Conservation (phyloP, 2,797 vertebrate species). For the Scarus forsteni region DNA sequence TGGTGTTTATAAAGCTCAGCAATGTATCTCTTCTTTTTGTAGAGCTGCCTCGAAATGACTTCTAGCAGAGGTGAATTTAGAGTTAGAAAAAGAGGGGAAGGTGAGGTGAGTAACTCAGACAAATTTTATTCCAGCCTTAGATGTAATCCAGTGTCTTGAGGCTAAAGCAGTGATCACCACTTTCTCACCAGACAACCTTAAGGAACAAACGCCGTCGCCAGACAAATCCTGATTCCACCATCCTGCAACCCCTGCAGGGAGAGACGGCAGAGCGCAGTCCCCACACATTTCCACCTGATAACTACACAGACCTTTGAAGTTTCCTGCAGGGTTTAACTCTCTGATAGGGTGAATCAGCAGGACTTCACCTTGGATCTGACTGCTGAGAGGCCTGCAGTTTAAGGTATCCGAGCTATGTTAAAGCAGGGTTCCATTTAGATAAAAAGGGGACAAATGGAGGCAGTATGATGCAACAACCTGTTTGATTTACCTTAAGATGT, state of each 20-base stretch:
- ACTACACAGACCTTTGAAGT: conserved; percentile 48
- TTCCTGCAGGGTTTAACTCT: conserved; percentile 3
- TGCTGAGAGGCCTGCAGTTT: too few species aligned
- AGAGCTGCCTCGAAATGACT: too few species aligned
- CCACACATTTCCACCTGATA: conserved; percentile 30
- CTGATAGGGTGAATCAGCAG: conserved; percentile 41
- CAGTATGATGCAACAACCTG: too few species aligned
- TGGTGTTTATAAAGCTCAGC: too few species aligned
- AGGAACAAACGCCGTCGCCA: conserved; percentile 8
- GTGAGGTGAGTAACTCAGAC: conserved; percentile 3
- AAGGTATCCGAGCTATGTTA: too few species aligned
- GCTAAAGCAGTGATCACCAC: conserved; percentile 51
- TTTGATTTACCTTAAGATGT: too few species aligned
- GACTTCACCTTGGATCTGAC: neutral
- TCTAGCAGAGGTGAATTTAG: conserved; percentile 43
- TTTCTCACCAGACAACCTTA: conserved; percentile 27
- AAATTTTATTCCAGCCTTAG: conserved; percentile 21
- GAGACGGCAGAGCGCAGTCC: neutral
- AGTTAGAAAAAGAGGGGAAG: conserved; percentile 7
- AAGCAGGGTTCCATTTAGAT: too few species aligned
- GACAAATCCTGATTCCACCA: conserved; percentile 25
- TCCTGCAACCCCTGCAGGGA: neutral
- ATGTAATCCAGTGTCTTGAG: conserved; percentile 58
- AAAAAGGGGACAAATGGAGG: too few species aligned
- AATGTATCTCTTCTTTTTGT: too few species aligned